Evolutionary conservation across 2,888 invertebrate species (phyloP).

Genomic region (Rhodophaea formosa): DNA sequence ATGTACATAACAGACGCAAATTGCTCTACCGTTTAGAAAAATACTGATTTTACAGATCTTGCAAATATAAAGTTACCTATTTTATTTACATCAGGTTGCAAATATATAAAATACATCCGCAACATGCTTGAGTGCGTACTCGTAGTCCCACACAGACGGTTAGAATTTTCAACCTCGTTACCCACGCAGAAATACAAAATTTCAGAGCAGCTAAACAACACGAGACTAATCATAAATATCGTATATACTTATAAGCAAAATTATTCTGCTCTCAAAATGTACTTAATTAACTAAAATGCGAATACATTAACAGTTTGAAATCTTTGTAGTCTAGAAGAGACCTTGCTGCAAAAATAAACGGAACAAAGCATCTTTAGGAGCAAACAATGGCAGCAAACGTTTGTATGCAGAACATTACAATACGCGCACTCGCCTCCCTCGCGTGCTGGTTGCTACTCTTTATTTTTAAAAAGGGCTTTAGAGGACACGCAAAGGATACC

Average conservation of each 20-base stretch:
- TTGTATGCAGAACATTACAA: constrained; percentile 11
- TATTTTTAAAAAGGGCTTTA: constrained; percentile 7
- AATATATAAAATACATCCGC: no score
- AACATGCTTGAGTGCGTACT: no score
- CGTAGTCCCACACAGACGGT: no score
- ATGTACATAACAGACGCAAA: no score
- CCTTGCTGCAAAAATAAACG: background rate
- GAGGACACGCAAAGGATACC: background rate
- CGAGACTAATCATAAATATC: no score
- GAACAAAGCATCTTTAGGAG: constrained; percentile 1
- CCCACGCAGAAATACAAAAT: no score
- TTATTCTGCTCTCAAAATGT: background rate
- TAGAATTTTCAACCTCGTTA: no score
- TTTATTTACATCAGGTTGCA: no score
- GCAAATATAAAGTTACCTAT: no score
- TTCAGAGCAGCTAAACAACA: no score
- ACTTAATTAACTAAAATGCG: background rate
- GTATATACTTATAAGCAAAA: background rate
- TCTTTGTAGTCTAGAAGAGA: background rate
- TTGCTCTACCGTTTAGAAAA: no score
- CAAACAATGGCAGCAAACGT: constrained; percentile 1
- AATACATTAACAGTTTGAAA: background rate
- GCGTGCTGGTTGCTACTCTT: background rate
- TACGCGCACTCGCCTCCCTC: constrained; percentile 4
- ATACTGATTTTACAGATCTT: no score